phyloP scores from a whole-genome alignment of 2,888 invertebrate genomes.

The Coremacera marginata region DNA sequence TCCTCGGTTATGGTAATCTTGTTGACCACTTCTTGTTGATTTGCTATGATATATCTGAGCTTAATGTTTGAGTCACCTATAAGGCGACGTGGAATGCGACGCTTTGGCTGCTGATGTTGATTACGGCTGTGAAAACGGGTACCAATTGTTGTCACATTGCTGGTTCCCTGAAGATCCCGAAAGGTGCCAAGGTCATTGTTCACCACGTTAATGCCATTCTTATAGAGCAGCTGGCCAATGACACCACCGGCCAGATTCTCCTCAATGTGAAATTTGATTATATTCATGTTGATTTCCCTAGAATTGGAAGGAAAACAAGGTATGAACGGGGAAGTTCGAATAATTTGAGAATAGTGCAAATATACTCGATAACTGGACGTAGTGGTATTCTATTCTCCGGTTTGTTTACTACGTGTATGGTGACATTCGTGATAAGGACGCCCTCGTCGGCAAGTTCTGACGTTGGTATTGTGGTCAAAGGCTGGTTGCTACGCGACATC shows the following conservation, averaged over 20 bases:
- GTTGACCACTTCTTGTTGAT: conserved; percentile 85
- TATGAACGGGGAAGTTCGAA: too few species aligned
- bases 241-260: conserved; percentile 82
- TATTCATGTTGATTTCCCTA: conserved; percentile 78
- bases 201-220: conserved; percentile 64
- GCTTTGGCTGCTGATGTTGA: conserved; percentile 50
- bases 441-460: conserved; percentile 71
- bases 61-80: conserved; percentile 67
- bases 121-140: conserved; percentile 59
- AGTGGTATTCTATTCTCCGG: conserved; percentile 75
- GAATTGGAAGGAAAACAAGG: not conserved
- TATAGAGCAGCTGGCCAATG: conserved; percentile 79
- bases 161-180: conserved; percentile 53
- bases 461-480: conserved; percentile 59
- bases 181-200: conserved; percentile 60
- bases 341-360: conserved; percentile 18
- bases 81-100: conserved; percentile 57
- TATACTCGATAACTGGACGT: conserved; percentile 65
- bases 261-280: conserved; percentile 80
- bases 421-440: conserved; percentile 84
- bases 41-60: conserved; percentile 82
- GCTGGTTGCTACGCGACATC: conserved; percentile 57
- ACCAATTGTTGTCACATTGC: conserved; percentile 54
- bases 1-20: conserved; percentile 83
- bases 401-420: conserved; percentile 85